Percentiles rank a stretch among this genome's conserved stretches.
Conservation (phyloP, 2,888 invertebrate genomes). For the Periphyllus acericola region DNA sequence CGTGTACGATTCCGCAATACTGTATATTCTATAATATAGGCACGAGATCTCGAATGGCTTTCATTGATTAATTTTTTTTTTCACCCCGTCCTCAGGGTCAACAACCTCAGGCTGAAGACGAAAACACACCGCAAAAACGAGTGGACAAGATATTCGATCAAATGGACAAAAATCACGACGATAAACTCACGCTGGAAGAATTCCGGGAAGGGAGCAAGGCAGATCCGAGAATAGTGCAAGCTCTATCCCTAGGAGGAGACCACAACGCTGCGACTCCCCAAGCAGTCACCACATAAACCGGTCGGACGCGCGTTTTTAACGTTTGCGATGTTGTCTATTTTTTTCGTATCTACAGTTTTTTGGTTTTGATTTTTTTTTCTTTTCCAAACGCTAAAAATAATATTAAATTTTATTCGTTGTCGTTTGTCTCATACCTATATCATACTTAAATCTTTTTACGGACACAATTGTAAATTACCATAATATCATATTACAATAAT, state of each 20-base stretch:
- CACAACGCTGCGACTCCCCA: slow-evolving; percentile 34
- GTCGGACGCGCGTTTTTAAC: neutral
- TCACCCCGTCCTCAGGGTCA: slow-evolving; percentile 76
- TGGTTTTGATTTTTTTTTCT: neutral
- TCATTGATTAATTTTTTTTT: no score
- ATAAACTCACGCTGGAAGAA: slow-evolving; percentile 93
- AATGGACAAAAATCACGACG: slow-evolving; percentile 99
- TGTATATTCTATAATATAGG: no score
- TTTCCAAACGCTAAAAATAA: neutral
- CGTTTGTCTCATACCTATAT: neutral
- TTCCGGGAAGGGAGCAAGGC: slow-evolving; percentile 98
- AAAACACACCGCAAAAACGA: slow-evolving; percentile 92
- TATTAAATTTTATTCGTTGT: neutral
- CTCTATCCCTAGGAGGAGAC: slow-evolving; percentile 85
- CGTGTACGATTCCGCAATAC: no score
- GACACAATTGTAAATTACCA: slow-evolving; percentile 2
- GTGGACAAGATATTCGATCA: slow-evolving; percentile 99
- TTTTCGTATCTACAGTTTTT: slow-evolving; percentile 9
- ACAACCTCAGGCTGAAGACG: slow-evolving; percentile 87
- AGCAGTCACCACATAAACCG: neutral
- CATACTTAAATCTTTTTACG: neutral
- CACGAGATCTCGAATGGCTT: no score
- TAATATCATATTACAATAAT: neutral
- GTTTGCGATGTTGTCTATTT: slow-evolving; percentile 6
- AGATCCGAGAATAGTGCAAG: slow-evolving; percentile 97